Base-by-base conservation (phyloP, 1,140 invertebrate species). In the Drosophila seguyi region DNA sequence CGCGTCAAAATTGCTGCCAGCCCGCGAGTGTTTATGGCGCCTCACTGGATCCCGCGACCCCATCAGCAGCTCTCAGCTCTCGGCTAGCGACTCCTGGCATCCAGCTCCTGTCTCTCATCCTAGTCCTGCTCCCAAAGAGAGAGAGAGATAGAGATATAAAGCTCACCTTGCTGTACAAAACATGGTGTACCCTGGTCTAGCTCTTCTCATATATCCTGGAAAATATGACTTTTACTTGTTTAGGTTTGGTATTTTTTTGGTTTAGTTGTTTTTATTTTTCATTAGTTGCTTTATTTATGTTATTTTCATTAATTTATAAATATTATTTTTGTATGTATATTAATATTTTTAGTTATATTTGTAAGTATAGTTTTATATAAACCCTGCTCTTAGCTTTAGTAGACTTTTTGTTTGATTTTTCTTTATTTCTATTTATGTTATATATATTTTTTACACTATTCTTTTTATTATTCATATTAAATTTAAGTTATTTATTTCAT, bases 21-120 rank as follows among this genome's bases (percentile, higher is more conserved):
- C 67, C 83, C 84, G 79, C 83, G 79, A 83, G 75, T 88, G 83
- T 83, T 88, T 87, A 87, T 88, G 84, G 71, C 75, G 67, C 61
- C 56, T 39, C 76, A 22, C 44, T 25, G 60, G 27, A 13, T 45
- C 22, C 22, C 44, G 16, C 38, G 48, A 36, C 31, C 25, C 38
- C 42, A 36, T 66, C 52, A 55, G 36, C 18, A 42, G 38, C 60
- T 59, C 38, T 18, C 16, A 34, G 20, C 29, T 61, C 14, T 10
- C 36, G 1, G 20, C 7, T 2, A 16, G 4, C 13, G 18, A 14
- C 20, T 50, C 27, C 27, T 13, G 25, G 48, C 27, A 29, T 2
- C 10, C 5, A 16, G 27, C 48, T 31, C 13, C 22, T 16, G 20
- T 4, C 8, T 5, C 16, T 16, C 20, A 16, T 11, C 10, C 16